Evolutionary conservation across 2,113 vertebrate genomes (phyloP).

Genomic region (Halichoeres trimaculatus): DNA sequence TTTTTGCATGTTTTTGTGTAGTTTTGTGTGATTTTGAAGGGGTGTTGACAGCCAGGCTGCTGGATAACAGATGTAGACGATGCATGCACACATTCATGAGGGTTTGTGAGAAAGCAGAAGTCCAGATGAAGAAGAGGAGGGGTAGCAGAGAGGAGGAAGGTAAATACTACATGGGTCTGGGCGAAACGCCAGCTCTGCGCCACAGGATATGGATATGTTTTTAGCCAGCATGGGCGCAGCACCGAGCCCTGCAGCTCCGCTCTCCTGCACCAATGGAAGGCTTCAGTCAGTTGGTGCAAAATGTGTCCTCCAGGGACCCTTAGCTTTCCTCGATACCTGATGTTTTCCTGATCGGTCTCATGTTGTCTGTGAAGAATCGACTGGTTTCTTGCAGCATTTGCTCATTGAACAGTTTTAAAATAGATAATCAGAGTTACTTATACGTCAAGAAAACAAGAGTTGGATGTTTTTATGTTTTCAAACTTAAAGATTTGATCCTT

Average conservation of each 20-base stretch:
- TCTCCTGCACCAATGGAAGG: slow-evolving; percentile 35
- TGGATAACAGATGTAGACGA: neutral
- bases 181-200: slow-evolving; percentile 48
- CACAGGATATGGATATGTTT: slow-evolving; percentile 43
- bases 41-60: neutral
- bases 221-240: slow-evolving; percentile 52
- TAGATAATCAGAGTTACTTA: neutral
- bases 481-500: too few relatives aligned
- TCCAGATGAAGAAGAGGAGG: neutral
- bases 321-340: neutral
- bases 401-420: neutral
- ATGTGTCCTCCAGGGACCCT: slow-evolving; percentile 26
- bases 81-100: neutral
- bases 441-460: too few relatives aligned
- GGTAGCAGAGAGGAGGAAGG: slow-evolving; percentile 15
- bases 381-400: neutral
- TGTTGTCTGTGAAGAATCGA: neutral
- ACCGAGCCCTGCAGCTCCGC: slow-evolving; percentile 54
- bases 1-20: too few relatives aligned
- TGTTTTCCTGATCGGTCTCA: neutral
- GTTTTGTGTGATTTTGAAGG: neutral
- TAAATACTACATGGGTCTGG: slow-evolving; percentile 40
- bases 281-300: slow-evolving; percentile 11
- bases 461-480: too few relatives aligned
- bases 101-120: neutral